Evolutionary conservation across 2,113 vertebrate genomes (phyloP).

Genomic region (Jaculus jaculus): DNA sequence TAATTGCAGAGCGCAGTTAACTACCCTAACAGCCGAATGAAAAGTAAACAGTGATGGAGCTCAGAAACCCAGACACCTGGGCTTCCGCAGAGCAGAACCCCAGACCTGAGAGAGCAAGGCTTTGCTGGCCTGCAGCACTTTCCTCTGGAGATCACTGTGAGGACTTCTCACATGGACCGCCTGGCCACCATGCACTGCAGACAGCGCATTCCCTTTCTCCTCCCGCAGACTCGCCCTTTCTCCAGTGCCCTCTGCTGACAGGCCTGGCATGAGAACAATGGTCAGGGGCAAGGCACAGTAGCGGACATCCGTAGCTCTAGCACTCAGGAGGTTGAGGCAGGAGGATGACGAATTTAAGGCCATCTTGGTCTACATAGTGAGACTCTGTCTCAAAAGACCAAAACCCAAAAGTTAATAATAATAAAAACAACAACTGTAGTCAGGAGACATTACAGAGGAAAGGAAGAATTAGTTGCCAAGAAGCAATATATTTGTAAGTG

Average conservation of each 20-base stretch:
- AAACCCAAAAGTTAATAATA: too few species aligned
- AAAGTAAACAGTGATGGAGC: background rate
- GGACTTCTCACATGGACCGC: background rate
- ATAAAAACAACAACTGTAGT: background rate
- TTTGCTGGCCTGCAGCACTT: background rate
- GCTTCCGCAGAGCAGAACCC: background rate
- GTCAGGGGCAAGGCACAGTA: background rate
- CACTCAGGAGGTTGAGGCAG: background rate
- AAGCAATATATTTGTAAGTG: background rate
- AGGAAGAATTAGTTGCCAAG: constrained; percentile 1
- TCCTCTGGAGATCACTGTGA: background rate
- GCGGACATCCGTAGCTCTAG: background rate
- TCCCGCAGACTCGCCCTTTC: background rate
- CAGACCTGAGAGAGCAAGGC: background rate
- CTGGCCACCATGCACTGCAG: background rate
- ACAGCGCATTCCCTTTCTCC: background rate
- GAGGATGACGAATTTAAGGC: background rate
- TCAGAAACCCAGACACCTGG: background rate
- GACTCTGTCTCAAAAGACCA: too few species aligned
- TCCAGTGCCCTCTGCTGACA: background rate
- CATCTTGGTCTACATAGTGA: too few species aligned
- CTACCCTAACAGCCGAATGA: background rate
- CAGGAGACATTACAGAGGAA: background rate
- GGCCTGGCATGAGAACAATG: background rate
- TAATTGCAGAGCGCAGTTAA: background rate